Conservation (phyloP, 2,888 invertebrate species). For the Drosophila emarginata region DNA sequence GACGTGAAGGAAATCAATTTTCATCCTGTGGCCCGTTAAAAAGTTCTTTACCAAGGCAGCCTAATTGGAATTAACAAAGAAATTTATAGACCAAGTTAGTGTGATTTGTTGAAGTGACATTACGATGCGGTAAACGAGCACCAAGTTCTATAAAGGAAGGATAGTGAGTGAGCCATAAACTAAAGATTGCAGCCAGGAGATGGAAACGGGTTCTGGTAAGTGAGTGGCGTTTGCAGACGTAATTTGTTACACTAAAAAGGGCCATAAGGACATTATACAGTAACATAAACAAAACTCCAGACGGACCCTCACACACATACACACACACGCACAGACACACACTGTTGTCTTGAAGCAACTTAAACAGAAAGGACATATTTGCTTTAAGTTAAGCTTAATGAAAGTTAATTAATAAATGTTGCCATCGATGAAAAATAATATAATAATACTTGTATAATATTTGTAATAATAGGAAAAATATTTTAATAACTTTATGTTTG, state of each 20-base stretch:
- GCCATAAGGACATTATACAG: conserved; percentile 55
- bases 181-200: conserved; percentile 23
- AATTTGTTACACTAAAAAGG: conserved; percentile 67
- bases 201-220: conserved; percentile 25
- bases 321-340: conserved; percentile 14
- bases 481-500: too few relatives aligned
- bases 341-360: neutral
- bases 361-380: neutral
- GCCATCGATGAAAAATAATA: neutral
- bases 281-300: conserved; percentile 67
- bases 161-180: conserved; percentile 47
- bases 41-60: conserved; percentile 75
- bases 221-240: conserved; percentile 69
- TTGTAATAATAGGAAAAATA: too few relatives aligned
- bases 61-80: conserved; percentile 82
- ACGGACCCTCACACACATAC: conserved; percentile 42
- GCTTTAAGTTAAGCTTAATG: neutral
- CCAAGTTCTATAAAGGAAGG: conserved; percentile 26
- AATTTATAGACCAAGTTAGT: conserved; percentile 81
- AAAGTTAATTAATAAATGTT: neutral
- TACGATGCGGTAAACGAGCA: conserved; percentile 73
- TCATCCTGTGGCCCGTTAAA: conserved; percentile 20
- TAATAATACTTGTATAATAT: too few relatives aligned
- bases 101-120: conserved; percentile 81
- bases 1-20: conserved; percentile 55